A percentile compares a stretch with the other conserved stretches of the same genome.
Evolutionary conservation across 2,797 vertebrate species (phyloP).

Genomic region (Apodemus agrarius): DNA sequence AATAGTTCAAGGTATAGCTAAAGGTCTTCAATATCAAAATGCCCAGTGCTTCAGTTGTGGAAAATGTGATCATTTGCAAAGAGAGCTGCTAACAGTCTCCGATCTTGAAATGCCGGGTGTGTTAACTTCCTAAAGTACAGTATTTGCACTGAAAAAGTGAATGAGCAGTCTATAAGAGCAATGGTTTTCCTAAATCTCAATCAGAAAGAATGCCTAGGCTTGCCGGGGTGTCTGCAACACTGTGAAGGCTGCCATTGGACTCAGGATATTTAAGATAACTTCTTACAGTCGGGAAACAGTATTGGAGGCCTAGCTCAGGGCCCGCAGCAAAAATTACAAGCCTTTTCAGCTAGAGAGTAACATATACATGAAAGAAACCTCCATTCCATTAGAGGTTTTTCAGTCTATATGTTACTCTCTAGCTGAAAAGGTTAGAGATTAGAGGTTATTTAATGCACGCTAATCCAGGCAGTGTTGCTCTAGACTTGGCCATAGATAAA

Average conservation of each 20-base stretch:
- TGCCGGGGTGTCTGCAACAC: not conserved
- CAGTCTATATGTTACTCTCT: too few relatives aligned
- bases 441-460: too few relatives aligned
- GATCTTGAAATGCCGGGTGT: not conserved
- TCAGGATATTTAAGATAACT: not conserved
- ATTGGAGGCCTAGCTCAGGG: not conserved
- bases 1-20: not conserved
- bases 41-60: not conserved
- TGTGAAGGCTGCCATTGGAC: not conserved
- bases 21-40: not conserved
- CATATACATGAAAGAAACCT: not conserved
- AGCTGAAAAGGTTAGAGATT: too few relatives aligned
- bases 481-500: too few relatives aligned
- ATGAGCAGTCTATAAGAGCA: not conserved
- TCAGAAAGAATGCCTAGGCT: not conserved
- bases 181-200: not conserved
- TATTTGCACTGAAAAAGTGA: not conserved
- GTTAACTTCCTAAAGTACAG: not conserved
- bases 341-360: not conserved
- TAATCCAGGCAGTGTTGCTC: too few relatives aligned
- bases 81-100: not conserved
- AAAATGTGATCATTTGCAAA: not conserved
- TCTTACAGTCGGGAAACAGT: not conserved
- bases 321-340: not conserved
- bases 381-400: too few relatives aligned